Evolutionary conservation across 2,797 vertebrate species (phyloP).

Genomic region (Kryptopterus vitreolus): DNA sequence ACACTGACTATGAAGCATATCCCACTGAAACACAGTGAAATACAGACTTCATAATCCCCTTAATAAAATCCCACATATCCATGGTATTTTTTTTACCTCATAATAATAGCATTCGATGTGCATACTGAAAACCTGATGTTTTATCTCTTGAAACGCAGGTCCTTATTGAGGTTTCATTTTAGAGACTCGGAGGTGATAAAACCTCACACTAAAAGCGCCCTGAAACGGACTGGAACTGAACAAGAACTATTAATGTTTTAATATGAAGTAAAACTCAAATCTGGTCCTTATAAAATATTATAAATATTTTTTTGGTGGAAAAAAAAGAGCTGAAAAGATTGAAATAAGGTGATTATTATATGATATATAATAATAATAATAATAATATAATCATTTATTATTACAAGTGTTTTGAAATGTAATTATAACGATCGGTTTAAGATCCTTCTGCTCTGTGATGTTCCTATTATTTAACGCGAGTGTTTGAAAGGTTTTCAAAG

Average conservation of each 20-base stretch:
- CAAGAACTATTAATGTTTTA: too few relatives aligned
- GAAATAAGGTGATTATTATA: background rate
- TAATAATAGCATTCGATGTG: constrained; percentile 1
- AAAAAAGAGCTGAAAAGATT: background rate
- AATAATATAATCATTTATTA: background rate
- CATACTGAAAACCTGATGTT: background rate
- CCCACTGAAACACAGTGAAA: too few relatives aligned
- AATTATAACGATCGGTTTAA: background rate
- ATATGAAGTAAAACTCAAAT: background rate
- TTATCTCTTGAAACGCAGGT: too few relatives aligned
- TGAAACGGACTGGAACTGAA: too few relatives aligned
- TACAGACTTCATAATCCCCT: too few relatives aligned
- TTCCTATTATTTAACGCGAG: background rate
- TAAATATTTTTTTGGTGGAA: too few relatives aligned
- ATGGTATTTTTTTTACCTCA: background rate
- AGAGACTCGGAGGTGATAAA: background rate
- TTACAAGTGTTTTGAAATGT: background rate
- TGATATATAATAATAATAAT: background rate
- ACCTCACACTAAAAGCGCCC: background rate
- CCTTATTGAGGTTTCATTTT: background rate
- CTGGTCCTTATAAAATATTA: too few relatives aligned
- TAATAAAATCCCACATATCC: background rate
- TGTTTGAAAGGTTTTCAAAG: background rate
- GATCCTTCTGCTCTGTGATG: background rate
- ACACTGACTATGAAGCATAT: too few relatives aligned